phyloP scores from a whole-genome alignment of 2,113 vertebrate species.

The Nycticebus coucang region DNA sequence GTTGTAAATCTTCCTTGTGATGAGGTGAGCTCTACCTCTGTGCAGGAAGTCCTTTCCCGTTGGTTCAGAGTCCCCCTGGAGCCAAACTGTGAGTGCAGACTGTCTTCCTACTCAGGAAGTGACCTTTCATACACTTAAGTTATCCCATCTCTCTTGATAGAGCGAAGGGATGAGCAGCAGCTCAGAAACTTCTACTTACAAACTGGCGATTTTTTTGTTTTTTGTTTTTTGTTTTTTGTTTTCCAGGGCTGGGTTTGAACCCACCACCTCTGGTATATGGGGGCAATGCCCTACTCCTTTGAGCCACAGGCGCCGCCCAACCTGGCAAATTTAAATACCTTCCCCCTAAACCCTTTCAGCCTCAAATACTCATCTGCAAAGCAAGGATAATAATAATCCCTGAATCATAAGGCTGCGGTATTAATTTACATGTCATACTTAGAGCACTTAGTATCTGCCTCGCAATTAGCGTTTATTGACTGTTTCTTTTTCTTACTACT shows the following conservation, averaged over 20 bases:
- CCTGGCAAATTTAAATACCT: not conserved
- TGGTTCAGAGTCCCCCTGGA: not conserved
- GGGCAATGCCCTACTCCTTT: too few relatives aligned
- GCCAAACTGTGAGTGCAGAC: not conserved
- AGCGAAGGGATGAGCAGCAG: not conserved
- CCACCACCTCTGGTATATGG: too few relatives aligned
- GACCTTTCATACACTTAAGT: not conserved
- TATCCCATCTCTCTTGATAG: not conserved
- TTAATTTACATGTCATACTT: not conserved
- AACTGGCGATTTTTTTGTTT: not conserved
- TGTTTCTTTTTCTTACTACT: not conserved
- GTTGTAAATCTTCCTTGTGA: not conserved
- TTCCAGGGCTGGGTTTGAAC: too few relatives aligned
- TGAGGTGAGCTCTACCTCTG: not conserved
- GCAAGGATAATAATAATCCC: not conserved
- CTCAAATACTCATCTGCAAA: not conserved
- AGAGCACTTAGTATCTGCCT: not conserved
- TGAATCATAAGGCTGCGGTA: not conserved
- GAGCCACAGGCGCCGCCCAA: too few relatives aligned
- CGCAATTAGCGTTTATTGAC: not conserved
- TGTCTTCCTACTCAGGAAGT: too few relatives aligned
- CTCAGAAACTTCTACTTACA: not conserved
- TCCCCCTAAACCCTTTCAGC: not conserved
- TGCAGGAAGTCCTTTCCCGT: not conserved
- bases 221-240: too few relatives aligned